Evolutionary conservation across 2,113 vertebrate genomes (phyloP), one percentile per base, ranked within the genome.

Genomic region (Mustelus asterias): DNA sequence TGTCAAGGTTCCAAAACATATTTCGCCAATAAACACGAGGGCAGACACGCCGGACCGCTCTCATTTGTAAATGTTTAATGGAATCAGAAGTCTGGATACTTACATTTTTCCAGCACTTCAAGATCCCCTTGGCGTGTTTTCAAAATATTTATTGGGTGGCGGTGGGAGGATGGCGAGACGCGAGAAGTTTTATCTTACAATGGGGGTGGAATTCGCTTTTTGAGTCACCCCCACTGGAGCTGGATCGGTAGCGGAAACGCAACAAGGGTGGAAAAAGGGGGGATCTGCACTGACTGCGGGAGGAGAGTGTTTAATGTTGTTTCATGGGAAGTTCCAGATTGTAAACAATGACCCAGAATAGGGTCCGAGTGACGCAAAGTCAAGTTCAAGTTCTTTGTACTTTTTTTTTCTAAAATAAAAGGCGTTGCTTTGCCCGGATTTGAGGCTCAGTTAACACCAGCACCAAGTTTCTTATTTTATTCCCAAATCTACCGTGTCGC

Each of bases 381-480:
- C 94, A 95, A 95, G 94, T 95, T 95, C 67, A 95, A 95, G 94
- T 76, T 10, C 41, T 89, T 22, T 33, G 48, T 54, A 54, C 58
- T 65, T 33, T 33, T 29, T 20, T 41, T 63, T 14, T 14, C 29
- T 72, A 11, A 76, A 76, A 60, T 60, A 69, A 48, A 90, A 76
- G 13, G n/a, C 67, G 26, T 54, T 13, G 44, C 22, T 29, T 29
- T 72, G 37, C 37, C 67, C 70, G 37, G 37, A 65, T 22, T 94
- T 44, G 63, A 44, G 65, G 41, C 26, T 72, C 9, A 14, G 44
- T 54, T 70, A 72, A 76, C 5, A 26, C 3, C 3, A 16, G 11
- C 48, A 90, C 29, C 16, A 33, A n/a, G 33, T n/a, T 11, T 10
- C 33, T 65, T 0, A 33, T n/a, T 93, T 65, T 18, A n/a, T 93